A percentile compares a stretch with the other conserved stretches of the same genome.
These are phyloP conservation scores for Aphis gossypii DNA, from an alignment of 1,140 invertebrate genomes.

Conservation along the genomic window DNA sequence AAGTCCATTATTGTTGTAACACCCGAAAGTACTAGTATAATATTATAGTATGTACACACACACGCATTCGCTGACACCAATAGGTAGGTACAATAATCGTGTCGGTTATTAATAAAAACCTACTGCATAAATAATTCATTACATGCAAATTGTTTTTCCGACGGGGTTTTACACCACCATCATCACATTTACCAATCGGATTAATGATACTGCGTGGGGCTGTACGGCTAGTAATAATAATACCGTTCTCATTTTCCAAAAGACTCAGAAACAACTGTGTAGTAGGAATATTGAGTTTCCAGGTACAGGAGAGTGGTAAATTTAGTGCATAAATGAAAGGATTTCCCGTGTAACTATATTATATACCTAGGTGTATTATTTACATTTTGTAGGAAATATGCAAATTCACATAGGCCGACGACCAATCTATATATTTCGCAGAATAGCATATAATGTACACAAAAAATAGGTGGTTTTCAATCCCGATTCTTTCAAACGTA, in stretches of 20 bases:
- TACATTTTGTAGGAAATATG: background rate
- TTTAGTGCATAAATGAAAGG: background rate
- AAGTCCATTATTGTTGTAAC: background rate
- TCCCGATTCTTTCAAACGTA: background rate
- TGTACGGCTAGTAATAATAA: background rate
- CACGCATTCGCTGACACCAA: background rate
- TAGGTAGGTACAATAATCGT: background rate
- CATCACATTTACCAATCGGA: background rate
- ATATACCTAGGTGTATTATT: background rate
- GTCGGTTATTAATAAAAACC: background rate
- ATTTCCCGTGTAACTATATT: background rate
- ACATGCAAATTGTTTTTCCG: background rate
- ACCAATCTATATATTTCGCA: background rate
- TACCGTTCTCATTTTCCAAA: background rate
- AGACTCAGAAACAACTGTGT: background rate
- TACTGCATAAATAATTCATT: background rate
- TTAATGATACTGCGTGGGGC: background rate
- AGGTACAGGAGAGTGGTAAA: background rate
- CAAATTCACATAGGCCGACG: background rate
- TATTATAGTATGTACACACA: background rate
- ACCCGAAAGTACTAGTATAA: background rate
- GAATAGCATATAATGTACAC: background rate
- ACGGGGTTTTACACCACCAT: background rate
- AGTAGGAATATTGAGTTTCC: background rate
- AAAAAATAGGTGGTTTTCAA: background rate